phyloP scores from a whole-genome alignment of 2,113 vertebrate genomes.

The Eudyptes chrysolophus region DNA sequence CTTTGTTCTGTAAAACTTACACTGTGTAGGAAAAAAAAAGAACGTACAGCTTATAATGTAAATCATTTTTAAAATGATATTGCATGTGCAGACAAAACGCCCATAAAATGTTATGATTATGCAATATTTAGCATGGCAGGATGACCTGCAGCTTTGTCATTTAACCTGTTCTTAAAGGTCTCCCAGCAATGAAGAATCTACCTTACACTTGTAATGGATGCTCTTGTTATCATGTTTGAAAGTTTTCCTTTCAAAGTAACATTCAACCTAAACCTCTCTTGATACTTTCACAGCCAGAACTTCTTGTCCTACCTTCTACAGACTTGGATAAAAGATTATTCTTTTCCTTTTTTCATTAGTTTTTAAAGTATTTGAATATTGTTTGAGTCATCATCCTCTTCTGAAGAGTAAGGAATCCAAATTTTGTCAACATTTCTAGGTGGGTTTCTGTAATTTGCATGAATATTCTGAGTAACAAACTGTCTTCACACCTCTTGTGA shows the following conservation, averaged over 20 bases:
- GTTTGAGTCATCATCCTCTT: neutral
- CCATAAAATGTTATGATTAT: neutral
- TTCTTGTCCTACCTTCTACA: neutral
- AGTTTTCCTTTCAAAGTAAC: neutral
- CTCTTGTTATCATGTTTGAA: neutral
- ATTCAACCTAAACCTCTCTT: neutral
- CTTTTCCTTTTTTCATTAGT: neutral
- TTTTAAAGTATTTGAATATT: neutral
- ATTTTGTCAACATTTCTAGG: neutral
- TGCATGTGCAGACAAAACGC: neutral
- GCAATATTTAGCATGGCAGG: neutral
- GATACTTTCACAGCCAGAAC: neutral
- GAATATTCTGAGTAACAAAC: neutral
- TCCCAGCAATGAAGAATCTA: neutral
- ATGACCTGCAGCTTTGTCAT: neutral
- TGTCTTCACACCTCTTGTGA: neutral
- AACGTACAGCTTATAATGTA: neutral
- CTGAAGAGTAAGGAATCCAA: neutral
- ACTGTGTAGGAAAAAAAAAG: neutral
- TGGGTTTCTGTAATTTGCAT: neutral
- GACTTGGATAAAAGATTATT: neutral
- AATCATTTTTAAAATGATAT: neutral
- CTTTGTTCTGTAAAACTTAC: neutral
- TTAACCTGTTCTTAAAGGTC: neutral
- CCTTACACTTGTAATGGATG: neutral